Evolutionary conservation across 2,888 invertebrate species (phyloP).

Genomic region (Caenorhabditis sulstoni): DNA sequence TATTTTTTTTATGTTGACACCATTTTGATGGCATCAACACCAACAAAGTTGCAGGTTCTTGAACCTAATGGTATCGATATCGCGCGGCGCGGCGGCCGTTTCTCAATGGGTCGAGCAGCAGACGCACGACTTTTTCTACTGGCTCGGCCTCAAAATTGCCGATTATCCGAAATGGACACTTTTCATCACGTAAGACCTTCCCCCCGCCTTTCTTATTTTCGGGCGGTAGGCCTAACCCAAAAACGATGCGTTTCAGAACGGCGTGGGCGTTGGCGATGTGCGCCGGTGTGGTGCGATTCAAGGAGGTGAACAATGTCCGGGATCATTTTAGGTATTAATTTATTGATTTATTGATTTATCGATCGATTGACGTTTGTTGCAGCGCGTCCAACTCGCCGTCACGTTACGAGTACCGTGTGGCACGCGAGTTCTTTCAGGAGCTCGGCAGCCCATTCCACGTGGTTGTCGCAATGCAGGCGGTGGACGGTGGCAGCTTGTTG

Average conservation of each 20-base stretch:
- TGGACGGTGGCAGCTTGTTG: constrained; percentile 76
- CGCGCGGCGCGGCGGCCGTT: constrained; percentile 31
- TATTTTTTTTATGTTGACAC: too few relatives aligned
- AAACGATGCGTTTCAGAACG: constrained; percentile 62
- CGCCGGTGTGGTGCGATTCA: constrained; percentile 75
- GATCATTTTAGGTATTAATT: constrained; percentile 75
- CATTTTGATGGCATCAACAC: too few relatives aligned
- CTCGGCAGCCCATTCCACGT: constrained; percentile 79
- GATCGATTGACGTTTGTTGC: too few relatives aligned
- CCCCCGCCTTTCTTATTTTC: too few relatives aligned
- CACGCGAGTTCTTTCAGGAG: constrained; percentile 79
- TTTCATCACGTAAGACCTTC: constrained; percentile 61
- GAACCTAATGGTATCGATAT: constrained; percentile 45
- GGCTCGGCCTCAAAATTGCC: constrained; percentile 72
- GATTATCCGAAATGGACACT: constrained; percentile 71
- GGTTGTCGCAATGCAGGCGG: constrained; percentile 77
- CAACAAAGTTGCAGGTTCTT: constrained; percentile 41
- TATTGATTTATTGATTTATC: too few relatives aligned
- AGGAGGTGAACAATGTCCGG: constrained; percentile 79
- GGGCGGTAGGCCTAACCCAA: too few relatives aligned
- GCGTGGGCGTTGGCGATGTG: constrained; percentile 70
- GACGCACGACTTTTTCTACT: constrained; percentile 74
- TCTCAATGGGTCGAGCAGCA: constrained; percentile 65
- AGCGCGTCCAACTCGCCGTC: constrained; percentile 77
- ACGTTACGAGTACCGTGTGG: constrained; percentile 77